Base-by-base conservation (phyloP, 2,888 invertebrate genomes). In the Pseudococcus viburni region DNA sequence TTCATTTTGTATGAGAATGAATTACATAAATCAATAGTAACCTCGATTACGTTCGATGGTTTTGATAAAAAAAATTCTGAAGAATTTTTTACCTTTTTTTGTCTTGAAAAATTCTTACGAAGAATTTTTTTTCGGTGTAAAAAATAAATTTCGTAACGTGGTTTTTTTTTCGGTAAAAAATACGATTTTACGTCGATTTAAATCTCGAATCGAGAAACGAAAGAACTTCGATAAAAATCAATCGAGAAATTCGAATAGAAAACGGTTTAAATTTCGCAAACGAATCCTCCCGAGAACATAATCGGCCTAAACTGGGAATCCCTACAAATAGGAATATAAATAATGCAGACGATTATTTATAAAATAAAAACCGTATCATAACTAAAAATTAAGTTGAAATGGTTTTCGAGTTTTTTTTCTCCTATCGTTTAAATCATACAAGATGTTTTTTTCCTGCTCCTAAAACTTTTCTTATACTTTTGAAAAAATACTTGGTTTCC, bases 351-450 rank as follows among this genome's bases (percentile, higher is more conserved):
- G 19, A 33, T 73, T 68, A 68, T 73, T 73, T 73, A 33, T 39
- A 73, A 73, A 42, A 42, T 8, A 42, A 42, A 73, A 73, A 73
- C 17, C 73, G 17, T 73, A 73, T 73, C 73, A 73, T 73, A 33
- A 73, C 73, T 73, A 73, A 73, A 73, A 73, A 73, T 73, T 73
- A 73, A 33, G 73, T 73, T 33, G 33, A 33, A 73, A 73, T 33
- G 33, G 33, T 33, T 73, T 73, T 73, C 33, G 15, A 26, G 33
- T 73, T 73, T 33, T 33, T 33, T 73, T 19, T 17, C 17, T 33
- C 15, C 17, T 33, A 17, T 17, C 73, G 33, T 33, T 73, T 26
- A 73, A 73, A 73, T 73, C 33, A 73, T 73, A 33, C 73, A 26
- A 33, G 73, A 73, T 33, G 26, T 73, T 73, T 33, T 73, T 73